Conservation (phyloP, 2,888 invertebrate genomes). For the Autographa gamma region DNA sequence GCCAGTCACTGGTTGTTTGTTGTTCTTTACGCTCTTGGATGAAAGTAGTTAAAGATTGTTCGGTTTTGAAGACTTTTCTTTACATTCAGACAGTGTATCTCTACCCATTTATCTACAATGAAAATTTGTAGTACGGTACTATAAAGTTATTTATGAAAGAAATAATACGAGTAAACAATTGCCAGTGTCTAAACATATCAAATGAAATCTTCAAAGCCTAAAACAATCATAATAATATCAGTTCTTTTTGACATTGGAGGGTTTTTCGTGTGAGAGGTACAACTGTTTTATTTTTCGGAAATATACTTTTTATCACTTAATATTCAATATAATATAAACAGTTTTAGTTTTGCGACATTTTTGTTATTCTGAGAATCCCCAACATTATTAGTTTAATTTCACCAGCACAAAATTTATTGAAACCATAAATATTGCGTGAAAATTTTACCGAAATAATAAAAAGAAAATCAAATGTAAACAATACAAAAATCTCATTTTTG, state of each 20-base stretch:
- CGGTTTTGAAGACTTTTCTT: slow-evolving; percentile 18
- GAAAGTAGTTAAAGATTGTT: slow-evolving; percentile 27
- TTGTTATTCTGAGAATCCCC: no score
- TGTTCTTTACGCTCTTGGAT: slow-evolving; percentile 13
- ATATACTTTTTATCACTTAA: no score
- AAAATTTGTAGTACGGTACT: slow-evolving; percentile 16
- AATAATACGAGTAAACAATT: no score
- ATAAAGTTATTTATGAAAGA: no score
- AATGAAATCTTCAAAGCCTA: no score
- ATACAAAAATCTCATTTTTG: slow-evolving; percentile 47
- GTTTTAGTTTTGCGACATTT: slow-evolving; percentile 27
- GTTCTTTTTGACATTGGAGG: no score
- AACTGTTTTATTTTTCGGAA: no score
- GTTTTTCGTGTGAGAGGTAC: no score
- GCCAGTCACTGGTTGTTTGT: slow-evolving; percentile 38
- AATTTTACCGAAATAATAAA: slow-evolving; percentile 13
- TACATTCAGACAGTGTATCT: slow-evolving; percentile 30
- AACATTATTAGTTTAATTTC: neutral
- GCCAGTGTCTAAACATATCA: no score
- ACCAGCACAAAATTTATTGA: neutral
- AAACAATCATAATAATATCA: no score
- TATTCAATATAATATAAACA: no score
- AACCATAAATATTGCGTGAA: neutral
- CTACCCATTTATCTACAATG: slow-evolving; percentile 34
- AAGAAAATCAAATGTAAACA: slow-evolving; percentile 41